Evolutionary conservation across 2,113 vertebrate species (phyloP), one percentile per base, ranked within the genome.

Genomic region (Ageneiosus marmoratus): DNA sequence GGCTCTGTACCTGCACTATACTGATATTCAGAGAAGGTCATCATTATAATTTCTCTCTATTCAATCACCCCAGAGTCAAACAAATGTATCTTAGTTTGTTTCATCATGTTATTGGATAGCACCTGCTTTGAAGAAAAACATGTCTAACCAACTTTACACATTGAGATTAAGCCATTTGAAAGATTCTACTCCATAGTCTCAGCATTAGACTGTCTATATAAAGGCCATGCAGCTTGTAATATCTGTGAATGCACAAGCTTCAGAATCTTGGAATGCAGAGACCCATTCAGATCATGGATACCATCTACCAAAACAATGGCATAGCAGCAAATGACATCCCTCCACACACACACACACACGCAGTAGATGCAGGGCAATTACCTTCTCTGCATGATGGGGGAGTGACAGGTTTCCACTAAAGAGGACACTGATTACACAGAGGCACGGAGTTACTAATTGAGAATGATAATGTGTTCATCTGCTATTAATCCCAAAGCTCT

Each of bases 381-480:
- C 63, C 34, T 22, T 22, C 18, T 37, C 41, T 44, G 67, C 67
- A 74, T 20, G 41, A 74, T 74, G 16, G 29, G 13, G 16, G 15
- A 32, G 4, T 75, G 48, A 75, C 48, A 75, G 50, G 48, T 32
- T 75, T 75, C 29, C 48, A 53, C 2, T 74, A 20, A 74, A 9
- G 46, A 74, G 46, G 72, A 29, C 44, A 74, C 15, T 74, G 27
- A 74, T 74, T 50, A 50, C 46, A 29, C 27, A 74, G 72, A 34
- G 9, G 27, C 73, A 53, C 18, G 2, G 22, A 53, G 29, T 53
- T 34, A n/a, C 73, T 75, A 51, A 51, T 53, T 53, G 73, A 51
- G 10, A 53, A 75, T 34, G 72, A 50, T 74, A 74, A 74, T 29
- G 6, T 51, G 27, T 53, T 75, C 48, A 53, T 48, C 10, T 51